Percentiles rank a stretch among this genome's conserved stretches.
Conservation (phyloP, 2,888 invertebrate species). For the Diplazon laetatorius region DNA sequence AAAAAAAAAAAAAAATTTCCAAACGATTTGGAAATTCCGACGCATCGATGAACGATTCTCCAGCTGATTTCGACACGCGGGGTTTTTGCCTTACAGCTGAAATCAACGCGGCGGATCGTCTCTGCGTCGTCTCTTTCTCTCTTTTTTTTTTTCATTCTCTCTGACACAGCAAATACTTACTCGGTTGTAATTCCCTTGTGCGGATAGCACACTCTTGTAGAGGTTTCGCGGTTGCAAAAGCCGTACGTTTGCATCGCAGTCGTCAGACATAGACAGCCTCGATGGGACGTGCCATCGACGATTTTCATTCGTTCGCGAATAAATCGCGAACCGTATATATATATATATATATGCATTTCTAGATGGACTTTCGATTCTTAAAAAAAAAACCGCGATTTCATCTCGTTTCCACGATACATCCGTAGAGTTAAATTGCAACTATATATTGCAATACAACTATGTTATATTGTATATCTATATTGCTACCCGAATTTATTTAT, state of each 20-base stretch:
- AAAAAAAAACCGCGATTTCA: slow-evolving; percentile 14
- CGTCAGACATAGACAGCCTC: neutral
- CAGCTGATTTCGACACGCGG: slow-evolving; percentile 39
- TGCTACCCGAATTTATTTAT: slow-evolving; percentile 30
- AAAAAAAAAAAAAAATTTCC: slow-evolving; percentile 23
- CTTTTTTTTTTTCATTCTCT: slow-evolving; percentile 15
- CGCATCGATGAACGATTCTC: slow-evolving; percentile 38
- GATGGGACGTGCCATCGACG: neutral
- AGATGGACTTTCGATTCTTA: slow-evolving; percentile 42
- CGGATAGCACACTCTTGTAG: slow-evolving; percentile 14
- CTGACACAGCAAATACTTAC: slow-evolving; percentile 23
- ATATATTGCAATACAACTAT: too few species aligned
- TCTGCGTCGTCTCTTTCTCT: too few species aligned
- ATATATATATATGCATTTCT: too few species aligned
- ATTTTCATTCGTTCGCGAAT: slow-evolving; percentile 29
- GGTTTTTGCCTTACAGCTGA: slow-evolving; percentile 3
- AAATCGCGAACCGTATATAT: neutral
- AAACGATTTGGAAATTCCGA: slow-evolving; percentile 40
- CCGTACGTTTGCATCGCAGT: neutral
- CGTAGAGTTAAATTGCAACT: too few species aligned
- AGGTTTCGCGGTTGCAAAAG: slow-evolving; percentile 46
- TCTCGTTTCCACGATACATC: slow-evolving; percentile 13
- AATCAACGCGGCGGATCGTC: slow-evolving; percentile 7
- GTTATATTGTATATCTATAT: too few species aligned
- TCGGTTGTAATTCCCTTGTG: slow-evolving; percentile 20